Percentiles rank a stretch among this genome's conserved stretches.
Conservation (phyloP, 1,140 invertebrate genomes). For the Eumaeus atala region DNA sequence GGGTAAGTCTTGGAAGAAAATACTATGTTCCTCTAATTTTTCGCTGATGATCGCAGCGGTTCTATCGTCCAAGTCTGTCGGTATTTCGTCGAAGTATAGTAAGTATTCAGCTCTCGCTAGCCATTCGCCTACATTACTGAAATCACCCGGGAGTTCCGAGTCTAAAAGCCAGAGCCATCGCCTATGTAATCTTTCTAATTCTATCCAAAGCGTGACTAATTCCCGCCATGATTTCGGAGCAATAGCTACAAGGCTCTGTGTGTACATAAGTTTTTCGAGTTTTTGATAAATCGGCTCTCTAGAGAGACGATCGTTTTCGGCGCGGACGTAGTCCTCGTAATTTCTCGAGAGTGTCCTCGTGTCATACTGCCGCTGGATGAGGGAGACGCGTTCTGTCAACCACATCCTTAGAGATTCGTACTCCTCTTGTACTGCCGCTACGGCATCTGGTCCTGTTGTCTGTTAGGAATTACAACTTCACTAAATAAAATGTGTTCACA, state of each 20-base stretch:
- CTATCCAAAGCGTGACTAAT: conserved; percentile 84
- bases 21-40: conserved; percentile 91
- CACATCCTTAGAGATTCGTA: conserved; percentile 87
- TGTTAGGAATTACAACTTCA: conserved; percentile 35
- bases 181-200: conserved; percentile 83
- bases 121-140: conserved; percentile 92
- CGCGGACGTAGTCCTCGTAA: conserved; percentile 81
- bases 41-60: conserved; percentile 89
- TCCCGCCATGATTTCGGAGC: conserved; percentile 87
- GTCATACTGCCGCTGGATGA: conserved; percentile 81
- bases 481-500: not conserved
- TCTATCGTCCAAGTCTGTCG: conserved; percentile 87
- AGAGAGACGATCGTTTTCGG: conserved; percentile 82
- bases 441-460: conserved; percentile 79
- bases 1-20: conserved; percentile 90
- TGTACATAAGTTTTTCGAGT: conserved; percentile 83
- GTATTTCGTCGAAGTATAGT: conserved; percentile 87
- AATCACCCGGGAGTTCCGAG: conserved; percentile 85
- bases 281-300: conserved; percentile 81
- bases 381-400: conserved; percentile 84
- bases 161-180: conserved; percentile 92
- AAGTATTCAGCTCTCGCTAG: conserved; percentile 89
- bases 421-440: conserved; percentile 85
- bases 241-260: conserved; percentile 85
- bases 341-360: conserved; percentile 78